Evolutionary conservation across 64 coral and sea anemone species (phyloP).

Genomic region (Stichodactyla helianthus): DNA sequence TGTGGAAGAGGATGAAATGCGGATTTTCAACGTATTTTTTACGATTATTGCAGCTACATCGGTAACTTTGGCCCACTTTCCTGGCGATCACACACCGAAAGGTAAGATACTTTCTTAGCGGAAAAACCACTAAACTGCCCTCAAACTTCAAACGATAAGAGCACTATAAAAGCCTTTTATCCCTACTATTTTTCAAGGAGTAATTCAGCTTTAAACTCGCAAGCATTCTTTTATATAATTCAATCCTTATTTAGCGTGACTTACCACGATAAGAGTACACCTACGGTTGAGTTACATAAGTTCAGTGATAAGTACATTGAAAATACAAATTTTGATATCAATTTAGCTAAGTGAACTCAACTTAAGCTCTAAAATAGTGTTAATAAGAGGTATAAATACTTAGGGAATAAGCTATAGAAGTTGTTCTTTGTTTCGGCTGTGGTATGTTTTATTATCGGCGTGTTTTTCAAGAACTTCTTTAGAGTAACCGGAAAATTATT

Average conservation of each 20-base stretch:
- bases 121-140: neutral
- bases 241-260: neutral
- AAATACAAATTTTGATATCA: too few species aligned
- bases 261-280: neutral
- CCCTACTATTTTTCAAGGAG: neutral
- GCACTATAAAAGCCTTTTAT: neutral
- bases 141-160: neutral
- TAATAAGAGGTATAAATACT: neutral
- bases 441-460: neutral
- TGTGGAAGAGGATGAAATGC: neutral
- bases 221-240: neutral
- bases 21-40: neutral
- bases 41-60: neutral
- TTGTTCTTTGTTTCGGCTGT: neutral
- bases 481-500: neutral
- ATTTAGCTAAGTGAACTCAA: neutral
- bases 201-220: neutral
- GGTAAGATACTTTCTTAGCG: neutral
- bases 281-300: neutral
- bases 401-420: neutral
- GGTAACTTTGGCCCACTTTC: neutral
- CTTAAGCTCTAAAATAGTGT: neutral
- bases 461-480: neutral
- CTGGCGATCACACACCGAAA: slow-evolving; percentile 16
- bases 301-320: too few species aligned